Evolutionary conservation across 1,140 invertebrate genomes (phyloP), one percentile per base, ranked within the genome.

Genomic region (Meloidogyne chitwoodi): DNA sequence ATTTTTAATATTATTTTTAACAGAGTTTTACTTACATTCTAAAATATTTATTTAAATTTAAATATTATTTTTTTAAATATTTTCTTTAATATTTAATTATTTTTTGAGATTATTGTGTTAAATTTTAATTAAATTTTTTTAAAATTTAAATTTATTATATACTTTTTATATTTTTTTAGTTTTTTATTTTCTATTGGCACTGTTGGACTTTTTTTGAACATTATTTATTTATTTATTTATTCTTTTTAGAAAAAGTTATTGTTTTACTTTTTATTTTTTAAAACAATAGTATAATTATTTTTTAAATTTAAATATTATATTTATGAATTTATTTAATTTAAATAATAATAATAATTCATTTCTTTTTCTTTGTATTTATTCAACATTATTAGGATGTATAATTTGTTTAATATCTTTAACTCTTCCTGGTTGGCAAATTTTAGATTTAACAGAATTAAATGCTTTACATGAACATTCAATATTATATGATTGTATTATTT

Each of bases 401-500:
- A 67, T 82, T 34, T 41, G 68, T 38, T 72, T 65, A 31, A 44
- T 81, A 22, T 41, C 77, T 12, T 61, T 82, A 22, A 79, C 73
- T 24, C 66, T 82, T 29, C 82, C 82, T 4, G 74, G 63, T 34
- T 82, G 81, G 81, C 81, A 82, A 77, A 80, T 83, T 41, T n/a
- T 69, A 6, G 31, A 41, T 63, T 61, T 75, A 29, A 26, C 38
- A 44, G 84, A 83, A 70, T 74, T 83, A 29, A 83, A 76, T 67
- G 56, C 84, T 22, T 16, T 77, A 38, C 82, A 83, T 68, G 83
- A 83, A 48, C 82, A 83, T 66, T 81, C 83, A 31, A 78, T 83
- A n/a, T 86, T 85, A 44, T 84, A 77, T 64, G 82, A 83, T 56
- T 83, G 82, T 69, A 68, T 83, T 70, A 38, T 73, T 10, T 83